Conservation (phyloP, 1,140 invertebrate species). For the Papilio helenus region DNA sequence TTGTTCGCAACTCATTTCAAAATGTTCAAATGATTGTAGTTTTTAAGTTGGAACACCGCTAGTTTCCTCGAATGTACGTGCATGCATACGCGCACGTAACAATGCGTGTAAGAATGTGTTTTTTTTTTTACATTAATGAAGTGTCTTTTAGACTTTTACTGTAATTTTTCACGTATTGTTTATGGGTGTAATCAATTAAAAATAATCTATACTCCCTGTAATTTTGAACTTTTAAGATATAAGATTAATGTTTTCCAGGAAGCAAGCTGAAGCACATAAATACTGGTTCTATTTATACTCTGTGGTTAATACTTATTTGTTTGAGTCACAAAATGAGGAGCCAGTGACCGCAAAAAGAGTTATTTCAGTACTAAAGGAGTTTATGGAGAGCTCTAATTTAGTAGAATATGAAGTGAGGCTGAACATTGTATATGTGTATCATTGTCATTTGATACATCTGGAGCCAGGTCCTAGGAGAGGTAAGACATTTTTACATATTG, state of each 20-base stretch:
- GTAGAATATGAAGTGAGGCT: conserved; percentile 93
- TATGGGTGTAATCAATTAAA: too few species aligned
- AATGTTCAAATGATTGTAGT: too few species aligned
- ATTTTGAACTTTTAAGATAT: too few species aligned
- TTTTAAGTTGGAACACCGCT: too few species aligned
- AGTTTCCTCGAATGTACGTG: too few species aligned
- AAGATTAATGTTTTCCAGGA: conserved; percentile 68
- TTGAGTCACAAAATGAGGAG: conserved; percentile 42
- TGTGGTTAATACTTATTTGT: conserved; percentile 83
- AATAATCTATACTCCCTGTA: too few species aligned
- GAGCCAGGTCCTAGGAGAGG: conserved; percentile 71
- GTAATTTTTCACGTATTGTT: too few species aligned
- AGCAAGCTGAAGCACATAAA: conserved; percentile 86
- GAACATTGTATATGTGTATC: conserved; percentile 90
- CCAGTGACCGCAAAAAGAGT: conserved; percentile 61
- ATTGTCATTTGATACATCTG: conserved; percentile 87
- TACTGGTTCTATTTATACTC: conserved; percentile 96
- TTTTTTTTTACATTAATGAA: too few species aligned
- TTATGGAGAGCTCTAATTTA: conserved; percentile 92
- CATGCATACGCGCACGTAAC: too few species aligned
- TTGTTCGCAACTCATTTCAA: too few species aligned
- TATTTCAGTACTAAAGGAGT: conserved; percentile 87
- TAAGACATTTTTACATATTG: conserved; percentile 46
- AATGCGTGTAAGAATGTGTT: too few species aligned
- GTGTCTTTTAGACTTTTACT: too few species aligned